Evolutionary conservation across 2,888 invertebrate genomes (phyloP).

Genomic region (Herminia tarsipennalis): DNA sequence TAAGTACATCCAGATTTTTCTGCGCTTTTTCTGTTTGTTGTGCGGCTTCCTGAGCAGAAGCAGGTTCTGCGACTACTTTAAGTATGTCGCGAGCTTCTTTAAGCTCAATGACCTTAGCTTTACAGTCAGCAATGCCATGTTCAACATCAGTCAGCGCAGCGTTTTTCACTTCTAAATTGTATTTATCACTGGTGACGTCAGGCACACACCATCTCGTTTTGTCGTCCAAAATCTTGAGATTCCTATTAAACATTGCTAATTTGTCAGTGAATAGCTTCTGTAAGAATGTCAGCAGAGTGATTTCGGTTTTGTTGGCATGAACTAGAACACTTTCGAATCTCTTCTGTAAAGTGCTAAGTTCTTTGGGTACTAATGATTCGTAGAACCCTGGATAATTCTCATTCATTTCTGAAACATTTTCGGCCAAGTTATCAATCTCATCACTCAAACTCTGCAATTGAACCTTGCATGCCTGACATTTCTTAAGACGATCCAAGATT

Average conservation of each 20-base stretch:
- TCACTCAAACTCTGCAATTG: constrained; percentile 89
- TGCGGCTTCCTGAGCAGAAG: constrained; percentile 88
- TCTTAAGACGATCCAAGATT: constrained; percentile 91
- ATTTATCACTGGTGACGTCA: constrained; percentile 95
- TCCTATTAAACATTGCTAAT: constrained; percentile 91
- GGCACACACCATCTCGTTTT: constrained; percentile 97
- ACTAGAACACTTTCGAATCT: constrained; percentile 91
- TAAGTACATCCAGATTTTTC: constrained; percentile 89
- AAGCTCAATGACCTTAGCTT: constrained; percentile 87
- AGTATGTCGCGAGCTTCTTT: constrained; percentile 90
- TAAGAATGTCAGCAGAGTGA: constrained; percentile 91
- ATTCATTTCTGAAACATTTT: constrained; percentile 89
- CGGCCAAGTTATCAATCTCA: constrained; percentile 88
- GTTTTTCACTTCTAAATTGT: constrained; percentile 96
- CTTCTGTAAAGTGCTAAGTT: constrained; percentile 93
- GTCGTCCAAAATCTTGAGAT: constrained; percentile 92
- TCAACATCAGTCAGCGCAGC: constrained; percentile 92
- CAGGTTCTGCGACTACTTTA: constrained; percentile 90
- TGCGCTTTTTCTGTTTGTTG: constrained; percentile 89
- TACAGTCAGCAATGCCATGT: constrained; percentile 90
- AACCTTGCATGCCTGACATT: constrained; percentile 89
- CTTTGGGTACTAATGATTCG: constrained; percentile 92
- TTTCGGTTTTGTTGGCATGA: constrained; percentile 93
- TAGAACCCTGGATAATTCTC: constrained; percentile 91
- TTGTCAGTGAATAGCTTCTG: constrained; percentile 96